phyloP scores from a whole-genome alignment of 1,140 invertebrate genomes.

The Armadillidium nasatum region DNA sequence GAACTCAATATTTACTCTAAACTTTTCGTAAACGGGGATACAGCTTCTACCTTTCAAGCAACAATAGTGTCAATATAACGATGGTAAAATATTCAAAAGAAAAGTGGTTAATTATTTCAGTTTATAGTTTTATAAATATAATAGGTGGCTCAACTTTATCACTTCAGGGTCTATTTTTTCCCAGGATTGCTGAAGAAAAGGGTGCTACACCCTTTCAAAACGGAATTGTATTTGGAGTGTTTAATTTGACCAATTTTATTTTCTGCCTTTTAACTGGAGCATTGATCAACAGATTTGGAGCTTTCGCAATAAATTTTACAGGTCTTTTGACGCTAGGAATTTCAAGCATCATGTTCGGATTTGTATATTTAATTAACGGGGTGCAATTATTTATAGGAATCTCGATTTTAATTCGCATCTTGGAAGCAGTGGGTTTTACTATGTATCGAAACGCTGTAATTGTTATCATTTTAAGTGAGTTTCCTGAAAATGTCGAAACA shows the following conservation, averaged over 20 bases:
- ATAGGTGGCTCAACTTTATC: background rate
- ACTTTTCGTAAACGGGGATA: no score
- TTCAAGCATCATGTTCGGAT: conserved; percentile 18
- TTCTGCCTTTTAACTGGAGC: no score
- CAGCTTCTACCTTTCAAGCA: no score
- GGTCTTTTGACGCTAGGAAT: conserved; percentile 11
- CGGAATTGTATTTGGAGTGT: conserved; percentile 20
- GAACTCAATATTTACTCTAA: no score
- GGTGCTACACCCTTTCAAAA: conserved; percentile 17
- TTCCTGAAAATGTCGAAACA: conserved; percentile 14
- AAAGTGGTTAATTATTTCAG: no score
- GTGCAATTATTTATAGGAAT: background rate
- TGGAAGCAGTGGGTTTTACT: conserved; percentile 20
- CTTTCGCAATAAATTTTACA: conserved; percentile 4
- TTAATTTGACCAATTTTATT: conserved; percentile 13
- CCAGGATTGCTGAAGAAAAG: conserved; percentile 11
- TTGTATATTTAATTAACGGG: conserved; percentile 3
- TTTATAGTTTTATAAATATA: no score
- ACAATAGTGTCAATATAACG: no score
- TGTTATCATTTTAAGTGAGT: conserved; percentile 16
- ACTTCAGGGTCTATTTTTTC: conserved; percentile 19
- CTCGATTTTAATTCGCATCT: conserved; percentile 7
- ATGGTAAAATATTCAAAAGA: no score
- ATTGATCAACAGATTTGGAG: conserved; percentile 8
- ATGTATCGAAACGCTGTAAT: conserved; percentile 10